Conservation (phyloP, 2,888 invertebrate genomes). For the Protonemura montana region DNA sequence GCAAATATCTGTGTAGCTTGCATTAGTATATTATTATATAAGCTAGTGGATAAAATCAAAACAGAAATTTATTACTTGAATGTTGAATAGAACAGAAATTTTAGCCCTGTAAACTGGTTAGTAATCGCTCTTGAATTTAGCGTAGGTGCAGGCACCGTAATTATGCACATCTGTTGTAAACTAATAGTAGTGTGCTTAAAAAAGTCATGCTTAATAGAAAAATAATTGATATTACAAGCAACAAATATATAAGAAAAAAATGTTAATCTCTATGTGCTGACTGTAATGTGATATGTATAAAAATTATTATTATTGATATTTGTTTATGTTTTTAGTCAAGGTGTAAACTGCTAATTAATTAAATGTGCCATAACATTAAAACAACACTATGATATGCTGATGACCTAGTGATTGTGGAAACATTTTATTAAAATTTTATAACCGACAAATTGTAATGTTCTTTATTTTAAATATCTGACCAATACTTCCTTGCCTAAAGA, state of each 20-base stretch:
- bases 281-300: neutral
- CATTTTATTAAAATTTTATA: constrained; percentile 26
- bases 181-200: neutral
- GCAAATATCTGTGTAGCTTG: neutral
- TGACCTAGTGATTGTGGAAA: neutral
- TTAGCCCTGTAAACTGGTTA: neutral
- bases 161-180: neutral
- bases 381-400: neutral
- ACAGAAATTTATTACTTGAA: neutral
- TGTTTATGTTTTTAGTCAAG: neutral
- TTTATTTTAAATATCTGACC: constrained; percentile 1
- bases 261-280: neutral
- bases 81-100: neutral
- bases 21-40: too few species aligned
- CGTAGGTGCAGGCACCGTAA: neutral
- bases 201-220: neutral
- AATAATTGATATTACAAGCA: neutral
- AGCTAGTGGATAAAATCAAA: neutral
- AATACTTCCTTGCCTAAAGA: too few species aligned
- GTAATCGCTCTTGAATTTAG: neutral
- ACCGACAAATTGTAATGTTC: neutral
- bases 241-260: neutral
- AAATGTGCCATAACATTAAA: neutral
- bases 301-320: neutral
- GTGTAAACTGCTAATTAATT: neutral